phyloP scores from a whole-genome alignment of 64 coral and sea anemone genomes.

The Stichodactyla mertensii region DNA sequence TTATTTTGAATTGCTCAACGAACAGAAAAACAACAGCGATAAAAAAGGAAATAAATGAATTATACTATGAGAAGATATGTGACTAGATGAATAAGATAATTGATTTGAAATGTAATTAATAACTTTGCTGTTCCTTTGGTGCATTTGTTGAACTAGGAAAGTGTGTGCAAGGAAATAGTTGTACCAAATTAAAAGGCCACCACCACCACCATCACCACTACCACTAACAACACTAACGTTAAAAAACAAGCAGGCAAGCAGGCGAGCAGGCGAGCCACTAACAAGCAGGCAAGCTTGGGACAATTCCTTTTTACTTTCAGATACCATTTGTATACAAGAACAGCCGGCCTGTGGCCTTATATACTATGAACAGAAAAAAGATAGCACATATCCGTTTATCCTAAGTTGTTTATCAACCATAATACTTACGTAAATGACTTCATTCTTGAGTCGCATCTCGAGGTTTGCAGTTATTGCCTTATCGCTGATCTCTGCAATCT shows the following conservation, averaged over 20 bases:
- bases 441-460: conserved; percentile 46
- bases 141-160: not conserved
- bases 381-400: not conserved
- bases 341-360: not conserved
- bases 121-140: not conserved
- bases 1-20: no score
- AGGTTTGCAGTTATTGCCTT: conserved; percentile 80
- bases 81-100: no score
- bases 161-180: not conserved
- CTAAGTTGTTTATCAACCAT: not conserved
- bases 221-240: no score
- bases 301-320: not conserved
- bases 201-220: no score
- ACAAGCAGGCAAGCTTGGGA: not conserved
- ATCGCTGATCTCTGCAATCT: conserved; percentile 62
- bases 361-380: not conserved
- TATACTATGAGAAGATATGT: no score
- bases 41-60: no score
- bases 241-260: no score
- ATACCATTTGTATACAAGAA: not conserved
- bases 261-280: no score
- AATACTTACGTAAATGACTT: conserved; percentile 85
- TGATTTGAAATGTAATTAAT: not conserved
- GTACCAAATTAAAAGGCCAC: not conserved
- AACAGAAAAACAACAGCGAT: no score